Conservation (phyloP, 2,113 vertebrate genomes). For the Scortum barcoo region DNA sequence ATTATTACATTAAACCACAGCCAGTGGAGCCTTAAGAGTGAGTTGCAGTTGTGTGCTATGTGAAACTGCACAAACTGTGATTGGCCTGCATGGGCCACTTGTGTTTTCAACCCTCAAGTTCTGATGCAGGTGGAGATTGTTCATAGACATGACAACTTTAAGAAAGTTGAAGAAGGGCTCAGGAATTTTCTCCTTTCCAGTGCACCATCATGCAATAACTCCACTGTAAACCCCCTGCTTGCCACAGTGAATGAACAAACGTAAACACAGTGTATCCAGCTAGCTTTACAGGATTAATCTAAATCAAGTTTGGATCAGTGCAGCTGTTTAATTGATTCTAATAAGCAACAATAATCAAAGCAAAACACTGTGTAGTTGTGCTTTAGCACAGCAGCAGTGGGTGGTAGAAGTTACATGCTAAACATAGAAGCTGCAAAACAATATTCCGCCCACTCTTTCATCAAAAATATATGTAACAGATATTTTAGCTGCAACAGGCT, state of each 20-base stretch:
- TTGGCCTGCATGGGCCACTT: not conserved
- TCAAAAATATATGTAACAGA: not conserved
- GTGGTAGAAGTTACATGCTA: not conserved
- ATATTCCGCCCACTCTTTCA: not conserved
- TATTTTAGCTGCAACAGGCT: conserved; percentile 14
- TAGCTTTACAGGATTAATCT: not conserved
- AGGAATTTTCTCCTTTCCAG: not conserved
- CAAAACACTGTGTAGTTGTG: not conserved
- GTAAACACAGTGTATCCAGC: no score
- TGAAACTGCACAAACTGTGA: not conserved
- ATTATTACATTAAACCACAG: not conserved
- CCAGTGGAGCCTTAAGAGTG: not conserved
- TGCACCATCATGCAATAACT: not conserved
- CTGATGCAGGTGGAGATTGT: not conserved
- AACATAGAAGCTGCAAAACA: not conserved
- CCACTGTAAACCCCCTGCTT: not conserved
- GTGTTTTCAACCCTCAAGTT: not conserved
- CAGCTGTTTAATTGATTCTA: not conserved
- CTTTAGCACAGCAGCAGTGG: not conserved
- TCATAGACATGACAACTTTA: not conserved
- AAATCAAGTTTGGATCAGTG: not conserved
- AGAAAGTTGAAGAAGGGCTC: not conserved
- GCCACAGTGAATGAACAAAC: not conserved
- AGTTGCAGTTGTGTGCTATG: not conserved
- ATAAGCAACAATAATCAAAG: no score